Base-by-base conservation (phyloP, 2,888 invertebrate genomes). In the Polydrusus cervinus region DNA sequence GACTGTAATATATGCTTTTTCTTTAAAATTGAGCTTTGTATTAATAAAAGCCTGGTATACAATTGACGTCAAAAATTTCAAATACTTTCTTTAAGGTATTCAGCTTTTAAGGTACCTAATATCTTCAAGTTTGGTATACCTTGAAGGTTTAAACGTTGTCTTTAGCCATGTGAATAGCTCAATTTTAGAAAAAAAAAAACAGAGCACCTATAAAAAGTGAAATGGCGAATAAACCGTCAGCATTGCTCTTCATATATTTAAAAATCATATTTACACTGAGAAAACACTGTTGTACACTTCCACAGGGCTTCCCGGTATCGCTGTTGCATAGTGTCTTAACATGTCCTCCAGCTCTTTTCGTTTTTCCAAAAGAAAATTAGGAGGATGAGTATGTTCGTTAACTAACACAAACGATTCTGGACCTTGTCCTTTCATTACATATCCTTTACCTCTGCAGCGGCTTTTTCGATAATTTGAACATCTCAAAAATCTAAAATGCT, bases 341-440 rank as follows among this genome's bases (percentile, higher is more conserved):
- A 78, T 73, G 57, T 77, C 78, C 72, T 75, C 76, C 13, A 80
- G 78, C 65, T 80, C 79, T 8, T 71, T 65, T 70, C 78, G 78
- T 20, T 78, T 79, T 61, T 78, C 79, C 40, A 78, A 40, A 53
- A 75, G 25, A 45, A 67, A 78, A 68, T 78, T 77, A 1, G 83
- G 83, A 10, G 83, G 81, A 74, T 84, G 83, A 53, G 78, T 80
- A 38, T 84, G 83, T 14, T 75, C 78, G 38, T 74, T 79, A 10
- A 78, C 80, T 49, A 83, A 38, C 25, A 82, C 74, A 11, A 84
- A 51, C 14, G 81, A 79, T 7, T 80, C 72, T 9, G 74, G 53
- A 40, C 78, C 74, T 47, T 81, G 79, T 53, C 78, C 78, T 18
- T 78, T 13, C 16, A 81, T 81, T 8, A 83, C 77, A 45, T 79